A percentile compares a stretch with the other conserved stretches of the same genome.
Conservation (phyloP, 2,888 invertebrate genomes). For the Protodeltote pygarga region DNA sequence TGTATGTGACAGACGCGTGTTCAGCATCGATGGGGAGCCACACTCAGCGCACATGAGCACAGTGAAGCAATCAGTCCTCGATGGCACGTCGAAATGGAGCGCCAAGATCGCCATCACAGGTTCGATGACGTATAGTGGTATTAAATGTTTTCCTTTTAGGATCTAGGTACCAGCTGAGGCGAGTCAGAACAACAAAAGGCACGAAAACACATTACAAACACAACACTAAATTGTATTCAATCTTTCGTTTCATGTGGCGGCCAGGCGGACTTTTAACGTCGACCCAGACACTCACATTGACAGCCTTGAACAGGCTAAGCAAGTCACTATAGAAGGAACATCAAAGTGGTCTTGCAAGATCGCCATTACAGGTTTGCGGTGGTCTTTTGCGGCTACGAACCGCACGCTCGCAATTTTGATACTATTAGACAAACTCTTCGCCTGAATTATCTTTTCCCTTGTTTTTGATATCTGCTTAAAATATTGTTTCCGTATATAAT, state of each 20-base stretch:
- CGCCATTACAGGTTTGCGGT: conserved; percentile 97
- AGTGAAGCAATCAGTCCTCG: conserved; percentile 99
- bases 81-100: conserved; percentile 99
- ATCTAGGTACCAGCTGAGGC: conserved; percentile 46
- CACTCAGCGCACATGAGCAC: conserved; percentile 98
- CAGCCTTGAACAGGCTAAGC: conserved; percentile 98
- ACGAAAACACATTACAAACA: conserved; percentile 66
- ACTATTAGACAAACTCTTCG: conserved; percentile 85
- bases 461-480: conserved; percentile 79
- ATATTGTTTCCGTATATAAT: conserved; percentile 41
- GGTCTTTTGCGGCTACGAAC: conserved; percentile 85
- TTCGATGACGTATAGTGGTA: conserved; percentile 88
- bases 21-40: conserved; percentile 97
- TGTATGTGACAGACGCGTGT: conserved; percentile 94
- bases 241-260: conserved; percentile 86
- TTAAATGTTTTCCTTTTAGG: conserved; percentile 45
- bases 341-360: conserved; percentile 99
- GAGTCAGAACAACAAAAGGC: conserved; percentile 43
- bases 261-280: conserved; percentile 98
- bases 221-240: conserved; percentile 76
- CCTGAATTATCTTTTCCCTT: conserved; percentile 76
- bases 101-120: conserved; percentile 99
- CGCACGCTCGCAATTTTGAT: conserved; percentile 85
- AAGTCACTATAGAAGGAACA: conserved; percentile 99
- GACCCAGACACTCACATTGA: conserved; percentile 99